Evolutionary conservation across 1,140 invertebrate species (phyloP), one percentile per base, ranked within the genome.

Genomic region (Bradynema listronoti): DNA sequence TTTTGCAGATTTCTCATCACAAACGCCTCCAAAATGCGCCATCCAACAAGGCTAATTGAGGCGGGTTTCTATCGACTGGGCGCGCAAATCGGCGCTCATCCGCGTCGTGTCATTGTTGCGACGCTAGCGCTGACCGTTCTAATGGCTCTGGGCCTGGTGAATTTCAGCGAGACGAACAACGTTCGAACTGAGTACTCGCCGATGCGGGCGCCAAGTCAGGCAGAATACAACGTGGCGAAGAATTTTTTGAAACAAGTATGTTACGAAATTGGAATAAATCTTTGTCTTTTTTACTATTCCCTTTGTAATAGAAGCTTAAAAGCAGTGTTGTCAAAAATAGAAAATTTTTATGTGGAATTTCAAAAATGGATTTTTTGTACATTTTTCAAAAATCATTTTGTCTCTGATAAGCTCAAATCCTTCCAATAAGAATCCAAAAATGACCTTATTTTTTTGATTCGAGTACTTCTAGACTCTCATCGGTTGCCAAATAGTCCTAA

Each of bases 101-200:
- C 71, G 2, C 33, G 45, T 11, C 27, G 34, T 25, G 49, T 73
- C 11, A 75, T 73, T 25, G 22, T 60, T 22, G 34, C 22, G 0
- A 52, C 25, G 41, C 22, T 75, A 16, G 14, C 61, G 9, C n/a
- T 68, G 7, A 66, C 75, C 9, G 5, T 65, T 16, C 22, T 78
- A 14, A 36, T 60, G 22, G 53, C 52, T 41, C 19, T 68, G 14
- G 71, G 71, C 16, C 32, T 75, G 42, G 41, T 75, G 29, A 50
- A 65, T 16, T 73, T 73, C 43, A 43, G 61, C 53, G 71, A 73
- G 54, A 55, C 60, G 14, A 78, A 74, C 47, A 74, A 74, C 45
- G 72, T 74, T 9, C n/a, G 72, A 9, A 65, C 69, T 19, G 72
- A 74, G 47, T 74, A 74, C 52, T 74, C 72, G 16, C 72, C 72